Base-by-base conservation (phyloP, 2,888 invertebrate species). In the Pyrrhosoma nymphula region DNA sequence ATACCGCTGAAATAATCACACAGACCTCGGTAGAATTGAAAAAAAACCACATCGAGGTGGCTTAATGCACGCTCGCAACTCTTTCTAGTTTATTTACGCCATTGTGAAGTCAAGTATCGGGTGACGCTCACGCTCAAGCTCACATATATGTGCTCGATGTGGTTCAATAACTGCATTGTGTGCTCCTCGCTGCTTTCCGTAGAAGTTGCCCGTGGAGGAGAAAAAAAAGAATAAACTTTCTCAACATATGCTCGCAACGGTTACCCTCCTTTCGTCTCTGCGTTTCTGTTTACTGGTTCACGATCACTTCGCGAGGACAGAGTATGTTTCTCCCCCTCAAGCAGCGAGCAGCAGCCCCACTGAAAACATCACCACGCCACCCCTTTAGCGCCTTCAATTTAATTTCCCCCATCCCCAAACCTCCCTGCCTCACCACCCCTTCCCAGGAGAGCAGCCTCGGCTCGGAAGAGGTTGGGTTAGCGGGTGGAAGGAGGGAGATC, bases 41-140 rank as follows among this genome's bases (percentile, higher is more conserved):
- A 60, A 69, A 69, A 69, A 69, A n/a, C 69, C 69, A 8, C 69
- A 69, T 69, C 69, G 69, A 69, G n/a, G 69, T 0, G n/a, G n/a
- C n/a, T 69, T n/a, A n/a, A 10, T 69, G n/a, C n/a, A n/a, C 4
- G n/a, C 69, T 69, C n/a, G 26, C n/a, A 0, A 69, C 69, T 69
- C n/a, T 69, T 69, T 69, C 69, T 69, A n/a, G 69, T 69, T 69
- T 69, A 69, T 69, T 69, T n/a, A 69, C 69, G 69, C 69, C 69
- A 69, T 69, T 69, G 69, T 69, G n/a, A 69, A 69, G 69, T 69
- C 69, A 69, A 69, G n/a, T n/a, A 69, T 69, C 69, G 69, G 60
- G 69, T n/a, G 69, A 69, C 69, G 69, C 69, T 69, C 69, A 69
- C 20, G 69, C n/a, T 69, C 69, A n/a, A 69, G 69, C 10, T n/a